Evolutionary conservation across 2,888 invertebrate genomes (phyloP).

Genomic region (Erynnis tages): DNA sequence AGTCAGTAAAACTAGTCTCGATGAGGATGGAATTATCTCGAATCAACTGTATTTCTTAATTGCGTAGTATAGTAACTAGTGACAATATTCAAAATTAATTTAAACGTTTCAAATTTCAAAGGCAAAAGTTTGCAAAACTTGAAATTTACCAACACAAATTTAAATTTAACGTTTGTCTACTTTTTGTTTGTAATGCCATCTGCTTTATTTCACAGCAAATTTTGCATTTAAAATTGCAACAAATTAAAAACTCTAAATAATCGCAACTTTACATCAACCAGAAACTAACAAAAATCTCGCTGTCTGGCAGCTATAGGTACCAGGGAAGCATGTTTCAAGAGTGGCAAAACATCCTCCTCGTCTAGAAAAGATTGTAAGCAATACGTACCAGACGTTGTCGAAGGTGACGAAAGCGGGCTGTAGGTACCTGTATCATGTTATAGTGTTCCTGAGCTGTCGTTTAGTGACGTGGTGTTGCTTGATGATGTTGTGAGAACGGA

Average conservation of each 20-base stretch:
- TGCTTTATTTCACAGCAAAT: too few relatives aligned
- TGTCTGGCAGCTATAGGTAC: background rate
- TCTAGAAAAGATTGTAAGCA: slow-evolving; percentile 31
- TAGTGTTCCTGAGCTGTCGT: slow-evolving; percentile 24
- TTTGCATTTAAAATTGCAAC: too few relatives aligned
- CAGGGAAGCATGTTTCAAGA: background rate
- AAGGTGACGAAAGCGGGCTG: slow-evolving; percentile 30
- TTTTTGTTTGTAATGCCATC: too few relatives aligned
- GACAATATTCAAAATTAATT: background rate
- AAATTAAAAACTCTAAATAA: too few relatives aligned
- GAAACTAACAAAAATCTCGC: background rate
- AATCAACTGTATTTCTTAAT: background rate
- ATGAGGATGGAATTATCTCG: slow-evolving; percentile 1
- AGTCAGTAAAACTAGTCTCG: slow-evolving; percentile 18
- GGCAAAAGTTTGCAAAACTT: too few relatives aligned
- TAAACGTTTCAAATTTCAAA: too few relatives aligned
- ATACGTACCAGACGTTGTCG: slow-evolving; percentile 38
- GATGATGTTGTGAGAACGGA: slow-evolving; percentile 9
- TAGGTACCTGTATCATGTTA: slow-evolving; percentile 30
- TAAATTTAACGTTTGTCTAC: too few relatives aligned
- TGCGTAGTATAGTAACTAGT: too few relatives aligned
- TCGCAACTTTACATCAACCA: too few relatives aligned
- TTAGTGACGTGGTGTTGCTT: slow-evolving; percentile 10
- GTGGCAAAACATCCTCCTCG: background rate
- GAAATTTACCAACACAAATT: too few relatives aligned